These are phyloP conservation scores for Odontamblyopus rebecca DNA, from an alignment of 2,797 vertebrate species.

Conservation along the genomic window DNA sequence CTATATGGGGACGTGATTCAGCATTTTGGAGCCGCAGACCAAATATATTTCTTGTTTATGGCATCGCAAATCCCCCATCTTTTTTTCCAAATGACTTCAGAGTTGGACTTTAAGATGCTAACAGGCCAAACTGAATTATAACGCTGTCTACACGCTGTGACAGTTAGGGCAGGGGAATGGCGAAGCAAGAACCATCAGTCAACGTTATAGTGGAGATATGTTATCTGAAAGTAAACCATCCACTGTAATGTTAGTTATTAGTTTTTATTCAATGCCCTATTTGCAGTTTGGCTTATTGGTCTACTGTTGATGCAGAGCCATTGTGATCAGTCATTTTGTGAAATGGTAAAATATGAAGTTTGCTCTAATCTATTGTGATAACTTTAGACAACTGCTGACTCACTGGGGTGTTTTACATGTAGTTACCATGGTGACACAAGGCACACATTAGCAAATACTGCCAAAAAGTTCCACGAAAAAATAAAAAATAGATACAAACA, in stretches of 20 bases:
- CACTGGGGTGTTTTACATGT: too few species aligned
- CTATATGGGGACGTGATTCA: constrained; percentile 4
- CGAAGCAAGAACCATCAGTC: constrained; percentile 6
- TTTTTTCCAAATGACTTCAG: constrained; percentile 5
- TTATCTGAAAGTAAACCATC: constrained; percentile 9
- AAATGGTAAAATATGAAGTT: not conserved
- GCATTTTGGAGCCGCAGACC: constrained; percentile 9
- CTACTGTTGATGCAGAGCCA: not conserved
- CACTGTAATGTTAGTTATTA: constrained; percentile 9
- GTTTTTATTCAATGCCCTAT: not conserved
- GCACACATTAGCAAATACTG: too few species aligned
- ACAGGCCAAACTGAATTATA: not conserved
- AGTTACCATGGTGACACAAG: too few species aligned
- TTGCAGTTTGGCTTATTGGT: constrained; percentile 10
- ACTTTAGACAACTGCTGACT: not conserved
- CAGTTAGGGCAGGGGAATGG: not conserved
- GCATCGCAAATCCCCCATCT: not conserved
- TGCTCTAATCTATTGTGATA: not conserved
- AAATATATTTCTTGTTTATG: constrained; percentile 25
- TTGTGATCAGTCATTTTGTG: not conserved
- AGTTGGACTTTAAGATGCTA: constrained; percentile 11
- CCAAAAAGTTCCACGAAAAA: too few species aligned
- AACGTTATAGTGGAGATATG: not conserved
- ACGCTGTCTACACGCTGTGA: constrained; percentile 2
- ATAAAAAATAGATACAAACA: too few species aligned